Evolutionary conservation across 2,888 invertebrate species (phyloP).

Genomic region (Acholoe squamosa): DNA sequence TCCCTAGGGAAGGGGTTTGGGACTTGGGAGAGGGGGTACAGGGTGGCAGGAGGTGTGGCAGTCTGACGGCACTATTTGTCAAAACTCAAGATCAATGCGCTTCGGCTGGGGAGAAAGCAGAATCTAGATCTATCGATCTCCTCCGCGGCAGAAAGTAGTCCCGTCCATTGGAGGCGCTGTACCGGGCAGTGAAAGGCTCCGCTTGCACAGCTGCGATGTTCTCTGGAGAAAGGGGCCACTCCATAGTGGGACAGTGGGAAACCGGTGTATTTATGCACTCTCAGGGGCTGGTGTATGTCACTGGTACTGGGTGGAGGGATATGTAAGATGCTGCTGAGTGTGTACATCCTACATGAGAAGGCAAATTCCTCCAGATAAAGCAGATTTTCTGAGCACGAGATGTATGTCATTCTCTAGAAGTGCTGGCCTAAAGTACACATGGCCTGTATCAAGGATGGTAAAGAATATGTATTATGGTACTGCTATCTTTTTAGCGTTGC

Average conservation of each 20-base stretch:
- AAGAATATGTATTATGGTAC: no score
- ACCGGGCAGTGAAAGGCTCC: neutral
- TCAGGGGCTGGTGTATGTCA: neutral
- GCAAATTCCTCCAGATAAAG: no score
- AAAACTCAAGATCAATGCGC: slow-evolving; percentile 51
- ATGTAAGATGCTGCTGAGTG: no score
- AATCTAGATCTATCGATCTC: slow-evolving; percentile 48
- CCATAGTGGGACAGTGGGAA: no score
- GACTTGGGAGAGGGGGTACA: neutral
- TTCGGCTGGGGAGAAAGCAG: neutral
- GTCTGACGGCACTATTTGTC: slow-evolving; percentile 45
- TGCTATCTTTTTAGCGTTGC: no score
- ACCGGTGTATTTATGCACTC: neutral
- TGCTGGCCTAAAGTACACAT: no score
- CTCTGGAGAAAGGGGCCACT: neutral
- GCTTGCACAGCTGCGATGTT: slow-evolving; percentile 9
- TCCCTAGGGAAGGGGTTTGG: neutral
- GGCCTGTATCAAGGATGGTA: no score
- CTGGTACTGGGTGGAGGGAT: no score
- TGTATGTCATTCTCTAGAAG: no score
- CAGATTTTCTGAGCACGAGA: no score
- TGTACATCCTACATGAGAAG: no score
- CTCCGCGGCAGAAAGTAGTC: slow-evolving; percentile 37
- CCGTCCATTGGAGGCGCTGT: neutral
- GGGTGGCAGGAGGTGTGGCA: neutral